These are phyloP conservation scores for Origma solitaria DNA, from an alignment of 2,113 vertebrate genomes.

Conservation along the genomic window DNA sequence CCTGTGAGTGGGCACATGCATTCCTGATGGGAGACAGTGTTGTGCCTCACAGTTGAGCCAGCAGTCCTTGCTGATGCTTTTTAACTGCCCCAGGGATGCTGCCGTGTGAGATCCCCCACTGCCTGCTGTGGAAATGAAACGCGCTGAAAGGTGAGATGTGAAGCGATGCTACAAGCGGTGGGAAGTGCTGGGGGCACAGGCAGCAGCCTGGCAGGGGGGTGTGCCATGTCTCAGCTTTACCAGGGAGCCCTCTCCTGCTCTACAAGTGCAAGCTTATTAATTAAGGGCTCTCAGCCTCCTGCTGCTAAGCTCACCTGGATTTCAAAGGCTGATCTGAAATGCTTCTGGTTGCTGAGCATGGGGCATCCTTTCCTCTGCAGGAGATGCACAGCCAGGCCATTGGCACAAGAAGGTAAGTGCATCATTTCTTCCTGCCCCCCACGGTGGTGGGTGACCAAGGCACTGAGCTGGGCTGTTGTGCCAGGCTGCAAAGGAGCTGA, in stretches of 20 bases:
- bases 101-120: neutral
- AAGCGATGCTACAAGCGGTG: neutral
- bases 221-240: neutral
- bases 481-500: neutral
- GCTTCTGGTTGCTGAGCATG: neutral
- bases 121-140: neutral
- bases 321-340: neutral
- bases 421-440: neutral
- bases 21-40: neutral
- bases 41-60: neutral
- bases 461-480: neutral
- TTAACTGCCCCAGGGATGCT: neutral
- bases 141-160: neutral
- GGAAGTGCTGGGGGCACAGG: neutral
- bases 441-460: rapidly evolving
- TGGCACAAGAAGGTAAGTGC: neutral
- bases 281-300: neutral
- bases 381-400: rapidly evolving
- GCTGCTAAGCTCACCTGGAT: neutral
- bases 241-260: neutral
- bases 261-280: neutral
- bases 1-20: rapidly evolving
- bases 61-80: neutral
- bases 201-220: neutral
- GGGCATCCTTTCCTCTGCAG: rapidly evolving